Conservation (phyloP, 2,888 invertebrate genomes). For the Ectemnius lituratus region DNA sequence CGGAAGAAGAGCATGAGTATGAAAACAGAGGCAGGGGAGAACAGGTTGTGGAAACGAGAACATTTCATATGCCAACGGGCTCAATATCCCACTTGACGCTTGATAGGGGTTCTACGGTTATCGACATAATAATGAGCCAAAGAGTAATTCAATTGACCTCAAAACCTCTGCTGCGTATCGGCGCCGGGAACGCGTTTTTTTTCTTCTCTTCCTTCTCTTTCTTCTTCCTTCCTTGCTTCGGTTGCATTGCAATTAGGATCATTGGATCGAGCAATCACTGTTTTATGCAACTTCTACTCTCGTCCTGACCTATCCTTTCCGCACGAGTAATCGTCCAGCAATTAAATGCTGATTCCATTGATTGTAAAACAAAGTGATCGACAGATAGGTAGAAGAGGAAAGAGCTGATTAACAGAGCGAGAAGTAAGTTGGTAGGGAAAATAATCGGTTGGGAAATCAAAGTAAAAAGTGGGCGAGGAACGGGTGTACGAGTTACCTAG, state of each 20-base stretch:
- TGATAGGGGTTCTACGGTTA: constrained; percentile 6
- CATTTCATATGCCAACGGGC: neutral
- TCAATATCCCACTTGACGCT: constrained; percentile 9
- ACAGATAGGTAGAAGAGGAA: neutral
- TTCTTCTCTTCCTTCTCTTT: too few relatives aligned
- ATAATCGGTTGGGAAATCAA: neutral
- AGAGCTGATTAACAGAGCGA: neutral
- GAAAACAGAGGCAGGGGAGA: neutral
- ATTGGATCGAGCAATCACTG: neutral
- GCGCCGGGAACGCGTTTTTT: neutral
- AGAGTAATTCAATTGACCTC: constrained; percentile 18
- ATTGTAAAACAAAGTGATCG: neutral
- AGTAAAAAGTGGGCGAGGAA: neutral
- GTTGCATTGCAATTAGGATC: constrained; percentile 10
- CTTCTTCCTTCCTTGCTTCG: too few relatives aligned
- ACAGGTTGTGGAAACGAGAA: constrained; percentile 4
- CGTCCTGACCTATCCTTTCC: constrained; percentile 8
- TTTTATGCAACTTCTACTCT: constrained; percentile 11
- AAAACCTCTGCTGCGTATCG: constrained; percentile 1
- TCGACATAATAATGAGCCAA: constrained; percentile 2
- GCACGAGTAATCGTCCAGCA: neutral
- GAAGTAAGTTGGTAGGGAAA: neutral
- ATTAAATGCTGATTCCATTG: neutral
- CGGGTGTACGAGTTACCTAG: constrained; percentile 34
- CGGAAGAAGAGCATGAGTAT: neutral